Percentiles rank a stretch among this genome's conserved stretches.
Conservation (phyloP, 2,113 vertebrate species). For the Pardalotus punctatus region DNA sequence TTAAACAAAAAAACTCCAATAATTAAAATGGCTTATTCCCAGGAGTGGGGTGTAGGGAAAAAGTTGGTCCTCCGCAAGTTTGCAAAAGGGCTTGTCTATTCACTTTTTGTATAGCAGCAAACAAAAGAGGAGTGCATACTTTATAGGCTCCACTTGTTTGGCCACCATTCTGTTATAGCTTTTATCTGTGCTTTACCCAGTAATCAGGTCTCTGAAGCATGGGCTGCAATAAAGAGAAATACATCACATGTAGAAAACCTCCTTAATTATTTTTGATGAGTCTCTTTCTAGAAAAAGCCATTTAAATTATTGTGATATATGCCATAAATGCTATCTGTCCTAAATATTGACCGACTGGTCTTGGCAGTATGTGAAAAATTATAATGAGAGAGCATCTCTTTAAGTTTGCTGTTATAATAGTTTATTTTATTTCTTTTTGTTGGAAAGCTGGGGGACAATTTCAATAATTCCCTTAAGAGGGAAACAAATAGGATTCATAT, state of each 20-base stretch:
- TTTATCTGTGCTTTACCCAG: slow-evolving; percentile 71
- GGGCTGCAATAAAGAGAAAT: background rate
- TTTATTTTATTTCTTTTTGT: background rate
- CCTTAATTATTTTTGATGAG: background rate
- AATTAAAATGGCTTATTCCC: slow-evolving; percentile 73
- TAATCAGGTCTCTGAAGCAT: slow-evolving; percentile 44
- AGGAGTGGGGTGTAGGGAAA: slow-evolving; percentile 55
- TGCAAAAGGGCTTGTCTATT: slow-evolving; percentile 74
- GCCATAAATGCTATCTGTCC: background rate
- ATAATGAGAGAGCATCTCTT: background rate
- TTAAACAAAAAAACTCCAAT: slow-evolving; percentile 66
- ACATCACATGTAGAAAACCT: background rate
- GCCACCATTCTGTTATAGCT: slow-evolving; percentile 60
- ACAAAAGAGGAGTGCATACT: slow-evolving; percentile 76
- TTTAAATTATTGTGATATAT: slow-evolving; percentile 3
- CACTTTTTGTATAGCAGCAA: slow-evolving; percentile 76
- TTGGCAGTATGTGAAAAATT: background rate
- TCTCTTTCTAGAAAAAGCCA: background rate
- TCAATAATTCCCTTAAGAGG: background rate
- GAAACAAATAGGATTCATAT: background rate
- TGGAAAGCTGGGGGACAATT: background rate
- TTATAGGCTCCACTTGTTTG: slow-evolving; percentile 70
- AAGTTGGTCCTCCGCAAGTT: slow-evolving; percentile 72
- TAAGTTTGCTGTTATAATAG: background rate
- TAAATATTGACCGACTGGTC: background rate